phyloP scores from a whole-genome alignment of 2,797 vertebrate genomes.

The Columba guinea region DNA sequence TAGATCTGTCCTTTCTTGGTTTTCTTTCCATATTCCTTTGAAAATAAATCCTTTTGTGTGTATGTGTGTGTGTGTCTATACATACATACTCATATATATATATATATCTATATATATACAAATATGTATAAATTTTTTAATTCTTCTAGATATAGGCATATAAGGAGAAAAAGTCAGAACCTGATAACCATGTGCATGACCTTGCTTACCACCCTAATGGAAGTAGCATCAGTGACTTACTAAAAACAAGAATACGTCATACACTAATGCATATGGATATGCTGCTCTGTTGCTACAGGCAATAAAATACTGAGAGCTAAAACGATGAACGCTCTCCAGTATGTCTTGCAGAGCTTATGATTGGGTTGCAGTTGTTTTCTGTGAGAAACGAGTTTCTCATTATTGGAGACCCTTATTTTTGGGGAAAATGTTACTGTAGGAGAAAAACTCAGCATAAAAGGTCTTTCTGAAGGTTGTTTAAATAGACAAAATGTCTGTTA shows the following conservation, averaged over 20 bases:
- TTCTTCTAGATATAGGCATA: neutral
- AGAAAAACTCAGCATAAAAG: neutral
- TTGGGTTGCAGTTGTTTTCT: neutral
- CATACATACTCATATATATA: fast-evolving
- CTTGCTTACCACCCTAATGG: neutral
- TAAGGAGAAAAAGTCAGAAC: neutral
- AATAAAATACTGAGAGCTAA: neutral
- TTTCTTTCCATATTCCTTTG: neutral
- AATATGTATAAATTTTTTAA: neutral
- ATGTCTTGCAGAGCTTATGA: neutral
- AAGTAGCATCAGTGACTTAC: neutral
- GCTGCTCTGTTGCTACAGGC: neutral
- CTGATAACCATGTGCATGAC: neutral
- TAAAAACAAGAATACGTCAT: neutral
- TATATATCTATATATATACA: no score
- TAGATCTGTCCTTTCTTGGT: neutral
- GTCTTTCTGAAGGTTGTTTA: neutral
- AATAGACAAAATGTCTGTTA: neutral
- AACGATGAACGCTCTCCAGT: neutral
- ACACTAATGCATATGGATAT: neutral
- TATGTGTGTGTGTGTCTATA: neutral
- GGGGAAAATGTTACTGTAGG: neutral
- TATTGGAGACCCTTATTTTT: slow-evolving; percentile 13
- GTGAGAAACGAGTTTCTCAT: neutral
- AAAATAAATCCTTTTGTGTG: neutral